These are phyloP conservation scores for Anas capensis DNA, from an alignment of 2,797 vertebrate genomes.

Conservation along the genomic window DNA sequence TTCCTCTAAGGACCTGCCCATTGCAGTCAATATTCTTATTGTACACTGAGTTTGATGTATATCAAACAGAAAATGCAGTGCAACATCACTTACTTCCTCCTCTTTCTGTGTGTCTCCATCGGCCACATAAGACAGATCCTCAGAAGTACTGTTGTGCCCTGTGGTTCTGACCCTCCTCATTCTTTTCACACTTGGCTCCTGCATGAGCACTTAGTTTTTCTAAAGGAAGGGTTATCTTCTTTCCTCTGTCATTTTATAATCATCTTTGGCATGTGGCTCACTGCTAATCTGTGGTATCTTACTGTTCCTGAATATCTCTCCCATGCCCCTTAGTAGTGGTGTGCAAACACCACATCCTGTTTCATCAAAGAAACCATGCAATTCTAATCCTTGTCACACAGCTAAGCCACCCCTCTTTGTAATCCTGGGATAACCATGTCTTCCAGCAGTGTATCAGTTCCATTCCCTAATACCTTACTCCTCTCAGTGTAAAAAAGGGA, in stretches of 20 bases:
- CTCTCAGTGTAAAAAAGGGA: not conserved
- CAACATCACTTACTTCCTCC: not conserved
- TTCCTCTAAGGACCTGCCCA: too few species aligned
- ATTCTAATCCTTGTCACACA: not conserved
- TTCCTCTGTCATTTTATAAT: not conserved
- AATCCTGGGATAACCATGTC: not conserved
- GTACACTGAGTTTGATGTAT: not conserved
- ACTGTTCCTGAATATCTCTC: conserved; percentile 3
- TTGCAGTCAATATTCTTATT: too few species aligned
- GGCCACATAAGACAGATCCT: not conserved
- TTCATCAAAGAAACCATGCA: not conserved
- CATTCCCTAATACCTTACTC: not conserved
- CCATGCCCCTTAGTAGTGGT: not conserved
- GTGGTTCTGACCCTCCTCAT: not conserved
- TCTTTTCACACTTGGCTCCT: not conserved
- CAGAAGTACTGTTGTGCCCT: not conserved
- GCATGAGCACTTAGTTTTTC: not conserved
- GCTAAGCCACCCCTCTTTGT: not conserved
- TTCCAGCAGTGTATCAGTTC: not conserved
- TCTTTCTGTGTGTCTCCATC: not conserved
- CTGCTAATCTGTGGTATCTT: not conserved
- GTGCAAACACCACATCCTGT: conserved; percentile 5
- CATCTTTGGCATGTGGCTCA: not conserved
- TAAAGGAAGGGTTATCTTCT: conserved; percentile 6
- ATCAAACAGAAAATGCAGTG: not conserved